Percentiles rank a stretch among this genome's conserved stretches.
These are phyloP conservation scores for Piliocolobus tephrosceles DNA, from an alignment of 2,113 vertebrate genomes.

Conservation along the genomic window DNA sequence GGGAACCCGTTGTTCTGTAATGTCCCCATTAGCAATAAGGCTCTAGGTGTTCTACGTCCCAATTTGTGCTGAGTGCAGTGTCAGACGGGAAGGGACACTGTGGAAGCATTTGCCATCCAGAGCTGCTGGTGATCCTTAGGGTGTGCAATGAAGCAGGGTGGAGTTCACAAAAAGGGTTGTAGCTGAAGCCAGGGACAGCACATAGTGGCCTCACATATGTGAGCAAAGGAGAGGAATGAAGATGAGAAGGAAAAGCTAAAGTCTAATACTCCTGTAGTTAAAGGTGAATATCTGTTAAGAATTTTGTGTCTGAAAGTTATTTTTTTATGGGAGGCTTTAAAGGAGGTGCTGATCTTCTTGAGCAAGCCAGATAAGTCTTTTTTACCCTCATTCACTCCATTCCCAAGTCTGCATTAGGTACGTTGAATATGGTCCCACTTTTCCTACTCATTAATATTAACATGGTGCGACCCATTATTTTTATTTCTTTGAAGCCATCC, in stretches of 20 bases:
- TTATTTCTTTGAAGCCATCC: conserved; percentile 44
- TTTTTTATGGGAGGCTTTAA: not conserved
- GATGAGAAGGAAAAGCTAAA: not conserved
- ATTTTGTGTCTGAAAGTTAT: not conserved
- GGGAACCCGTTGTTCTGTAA: not conserved
- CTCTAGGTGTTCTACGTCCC: not conserved
- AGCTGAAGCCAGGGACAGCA: not conserved
- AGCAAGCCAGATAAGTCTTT: not conserved
- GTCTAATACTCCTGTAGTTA: not conserved
- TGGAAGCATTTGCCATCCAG: not conserved
- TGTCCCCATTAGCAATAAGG: not conserved
- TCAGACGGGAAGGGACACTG: not conserved
- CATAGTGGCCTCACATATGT: not conserved
- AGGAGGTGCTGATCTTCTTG: not conserved
- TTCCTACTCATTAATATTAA: conserved; percentile 50
- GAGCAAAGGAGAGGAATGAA: not conserved
- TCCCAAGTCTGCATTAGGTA: not conserved
- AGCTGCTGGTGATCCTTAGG: not conserved
- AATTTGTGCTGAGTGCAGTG: not conserved
- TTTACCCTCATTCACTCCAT: not conserved
- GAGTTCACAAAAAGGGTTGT: not conserved
- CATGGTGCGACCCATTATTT: not conserved
- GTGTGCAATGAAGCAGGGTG: not conserved
- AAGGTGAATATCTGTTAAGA: not conserved
- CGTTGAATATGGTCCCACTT: not conserved